Conservation (phyloP, 2,888 invertebrate genomes). For the Dryobota labecula region DNA sequence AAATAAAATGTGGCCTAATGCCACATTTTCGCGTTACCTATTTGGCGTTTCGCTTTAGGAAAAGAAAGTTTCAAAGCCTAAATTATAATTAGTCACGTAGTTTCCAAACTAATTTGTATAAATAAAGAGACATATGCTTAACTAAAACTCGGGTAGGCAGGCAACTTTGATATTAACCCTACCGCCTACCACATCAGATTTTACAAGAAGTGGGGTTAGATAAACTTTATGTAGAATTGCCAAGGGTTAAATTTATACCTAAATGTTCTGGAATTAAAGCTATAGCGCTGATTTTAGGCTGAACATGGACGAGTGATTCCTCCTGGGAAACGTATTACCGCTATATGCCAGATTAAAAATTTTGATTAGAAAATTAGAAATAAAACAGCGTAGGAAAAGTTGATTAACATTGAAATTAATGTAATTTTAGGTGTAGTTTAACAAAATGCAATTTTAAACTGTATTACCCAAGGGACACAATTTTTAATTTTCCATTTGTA, state of each 20-base stretch:
- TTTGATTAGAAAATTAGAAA: conserved; percentile 65
- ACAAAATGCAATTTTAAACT: conserved; percentile 42
- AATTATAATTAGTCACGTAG: conserved; percentile 56
- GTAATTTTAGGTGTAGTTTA: conserved; percentile 38
- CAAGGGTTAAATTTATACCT: conserved; percentile 60
- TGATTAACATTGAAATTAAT: conserved; percentile 54
- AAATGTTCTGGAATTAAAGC: conserved; percentile 64
- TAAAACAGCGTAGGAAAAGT: conserved; percentile 51
- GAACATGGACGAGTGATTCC: conserved; percentile 63
- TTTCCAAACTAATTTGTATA: conserved; percentile 60
- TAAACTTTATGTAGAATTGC: conserved; percentile 60
- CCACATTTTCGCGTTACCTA: no score
- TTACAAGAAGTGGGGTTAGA: conserved; percentile 62
- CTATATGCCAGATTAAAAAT: conserved; percentile 65
- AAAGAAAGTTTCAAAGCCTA: conserved; percentile 42
- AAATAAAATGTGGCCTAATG: no score
- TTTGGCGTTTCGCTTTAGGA: neutral
- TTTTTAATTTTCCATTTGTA: neutral
- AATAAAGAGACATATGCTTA: conserved; percentile 57
- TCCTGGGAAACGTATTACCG: conserved; percentile 59
- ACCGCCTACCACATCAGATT: conserved; percentile 59
- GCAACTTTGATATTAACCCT: conserved; percentile 64
- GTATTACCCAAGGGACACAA: conserved; percentile 1
- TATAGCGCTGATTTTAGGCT: conserved; percentile 50
- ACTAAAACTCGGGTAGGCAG: conserved; percentile 48